These are phyloP conservation scores for Patella ulyssiponensis DNA, from an alignment of 2,888 invertebrate genomes.

Conservation along the genomic window DNA sequence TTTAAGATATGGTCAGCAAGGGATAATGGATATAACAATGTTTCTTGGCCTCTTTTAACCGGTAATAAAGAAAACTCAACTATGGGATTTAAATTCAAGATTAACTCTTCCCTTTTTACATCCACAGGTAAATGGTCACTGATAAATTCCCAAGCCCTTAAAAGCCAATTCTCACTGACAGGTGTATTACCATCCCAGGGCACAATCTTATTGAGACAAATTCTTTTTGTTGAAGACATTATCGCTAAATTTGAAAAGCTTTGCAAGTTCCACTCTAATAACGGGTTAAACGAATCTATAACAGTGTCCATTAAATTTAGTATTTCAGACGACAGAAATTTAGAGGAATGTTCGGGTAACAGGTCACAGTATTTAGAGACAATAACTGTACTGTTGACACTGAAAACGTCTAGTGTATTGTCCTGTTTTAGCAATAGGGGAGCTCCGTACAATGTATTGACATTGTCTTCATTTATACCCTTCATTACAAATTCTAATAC, in stretches of 20 bases:
- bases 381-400: no score
- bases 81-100: no score
- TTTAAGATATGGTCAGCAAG: no score
- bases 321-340: no score
- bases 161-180: not conserved
- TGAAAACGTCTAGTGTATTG: not conserved
- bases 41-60: no score
- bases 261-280: not conserved
- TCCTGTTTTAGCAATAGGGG: constrained; percentile 17
- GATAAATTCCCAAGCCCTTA: not conserved
- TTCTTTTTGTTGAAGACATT: no score
- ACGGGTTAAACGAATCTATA: not conserved
- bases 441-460: constrained; percentile 9
- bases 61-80: no score
- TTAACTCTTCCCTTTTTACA: no score
- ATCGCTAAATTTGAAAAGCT: no score
- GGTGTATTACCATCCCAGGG: not conserved
- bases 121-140: not conserved
- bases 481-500: constrained; percentile 11
- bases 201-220: not conserved
- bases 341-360: no score
- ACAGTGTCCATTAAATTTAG: not conserved
- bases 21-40: no score
- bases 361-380: no score
- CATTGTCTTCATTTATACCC: not conserved